Percentiles rank a stretch among this genome's conserved stretches.
These are phyloP conservation scores for Fregata magnificens DNA, from an alignment of 2,113 vertebrate species.

Conservation along the genomic window DNA sequence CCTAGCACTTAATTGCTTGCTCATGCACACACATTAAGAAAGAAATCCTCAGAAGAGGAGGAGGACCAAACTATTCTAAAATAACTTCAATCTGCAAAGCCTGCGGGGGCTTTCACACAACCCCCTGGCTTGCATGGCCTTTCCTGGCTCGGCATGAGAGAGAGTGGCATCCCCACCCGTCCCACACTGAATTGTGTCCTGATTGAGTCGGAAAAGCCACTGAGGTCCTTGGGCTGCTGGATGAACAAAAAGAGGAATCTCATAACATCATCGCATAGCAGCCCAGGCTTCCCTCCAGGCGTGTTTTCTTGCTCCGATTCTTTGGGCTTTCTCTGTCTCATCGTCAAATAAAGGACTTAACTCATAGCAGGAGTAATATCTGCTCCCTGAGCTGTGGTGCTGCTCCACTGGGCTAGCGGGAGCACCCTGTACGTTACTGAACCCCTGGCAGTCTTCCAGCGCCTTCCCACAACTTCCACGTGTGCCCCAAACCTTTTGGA, in stretches of 20 bases:
- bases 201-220: not conserved
- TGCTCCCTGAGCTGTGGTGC: not conserved
- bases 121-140: not conserved
- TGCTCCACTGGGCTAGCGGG: accelerated
- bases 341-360: not conserved
- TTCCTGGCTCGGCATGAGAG: not conserved
- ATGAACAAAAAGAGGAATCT: not conserved
- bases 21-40: not conserved
- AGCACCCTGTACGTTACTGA: not conserved
- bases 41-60: not conserved
- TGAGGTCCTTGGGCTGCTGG: not conserved
- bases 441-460: not conserved
- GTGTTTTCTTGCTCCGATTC: not conserved
- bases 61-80: not conserved
- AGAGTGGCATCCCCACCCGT: not conserved
- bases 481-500: not conserved
- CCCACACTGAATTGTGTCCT: not conserved
- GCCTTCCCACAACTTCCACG: not conserved
- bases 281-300: not conserved
- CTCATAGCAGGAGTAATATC: not conserved
- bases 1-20: not conserved
- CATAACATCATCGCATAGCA: accelerated
- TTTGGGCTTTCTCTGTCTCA: not conserved
- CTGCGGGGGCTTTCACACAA: not conserved
- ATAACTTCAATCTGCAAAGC: not conserved